A percentile compares a stretch with the other conserved stretches of the same genome.
Conservation (phyloP, 2,888 invertebrate genomes). For the Ennomos erosarius region DNA sequence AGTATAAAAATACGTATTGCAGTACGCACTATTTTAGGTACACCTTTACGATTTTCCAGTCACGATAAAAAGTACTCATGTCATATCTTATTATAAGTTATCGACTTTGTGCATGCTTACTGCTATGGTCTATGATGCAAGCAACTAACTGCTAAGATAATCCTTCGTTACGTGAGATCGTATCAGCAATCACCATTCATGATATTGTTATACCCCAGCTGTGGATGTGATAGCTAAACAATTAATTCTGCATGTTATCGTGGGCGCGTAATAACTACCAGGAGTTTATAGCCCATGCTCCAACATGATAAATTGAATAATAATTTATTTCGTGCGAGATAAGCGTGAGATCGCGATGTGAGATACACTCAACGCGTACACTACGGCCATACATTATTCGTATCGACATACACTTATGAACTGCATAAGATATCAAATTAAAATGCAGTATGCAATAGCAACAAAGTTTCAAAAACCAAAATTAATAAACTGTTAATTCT, state of each 20-base stretch:
- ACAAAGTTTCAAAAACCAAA: too few relatives aligned
- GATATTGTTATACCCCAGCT: slow-evolving; percentile 22
- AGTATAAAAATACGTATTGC: too few relatives aligned
- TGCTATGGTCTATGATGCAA: neutral
- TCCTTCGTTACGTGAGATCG: slow-evolving; percentile 2
- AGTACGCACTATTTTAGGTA: too few relatives aligned
- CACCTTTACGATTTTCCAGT: too few relatives aligned
- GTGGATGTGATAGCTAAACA: slow-evolving; percentile 54
- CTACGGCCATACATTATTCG: slow-evolving; percentile 11
- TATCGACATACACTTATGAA: neutral
- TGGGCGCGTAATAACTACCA: slow-evolving; percentile 74
- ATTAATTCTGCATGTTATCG: slow-evolving; percentile 70
- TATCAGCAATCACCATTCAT: slow-evolving; percentile 5
- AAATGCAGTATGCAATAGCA: too few relatives aligned
- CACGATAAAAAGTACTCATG: too few relatives aligned
- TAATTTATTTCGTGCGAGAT: slow-evolving; percentile 79
- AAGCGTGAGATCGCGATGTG: slow-evolving; percentile 64
- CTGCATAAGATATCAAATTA: too few relatives aligned
- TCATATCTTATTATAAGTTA: too few relatives aligned
- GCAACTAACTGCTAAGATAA: neutral
- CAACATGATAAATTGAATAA: slow-evolving; percentile 81
- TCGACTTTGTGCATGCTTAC: too few relatives aligned
- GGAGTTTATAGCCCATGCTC: slow-evolving; percentile 76
- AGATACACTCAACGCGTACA: slow-evolving; percentile 68
- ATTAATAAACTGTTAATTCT: too few relatives aligned